Conservation (phyloP, 37 sponge, comb jelly and placozoan genomes). For the Amphimedon queenslandica region DNA sequence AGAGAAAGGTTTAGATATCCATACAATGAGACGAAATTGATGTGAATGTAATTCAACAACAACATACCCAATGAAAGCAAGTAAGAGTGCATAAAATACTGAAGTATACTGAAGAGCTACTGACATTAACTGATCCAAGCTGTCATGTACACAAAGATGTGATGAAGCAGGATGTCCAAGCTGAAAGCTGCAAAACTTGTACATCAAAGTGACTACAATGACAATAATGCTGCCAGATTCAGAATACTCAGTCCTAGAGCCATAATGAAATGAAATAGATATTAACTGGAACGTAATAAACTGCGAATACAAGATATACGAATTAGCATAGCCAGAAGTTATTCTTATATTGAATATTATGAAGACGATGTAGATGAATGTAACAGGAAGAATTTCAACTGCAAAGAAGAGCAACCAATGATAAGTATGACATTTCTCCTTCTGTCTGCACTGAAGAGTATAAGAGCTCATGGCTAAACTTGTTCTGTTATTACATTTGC, state of each 20-base stretch:
- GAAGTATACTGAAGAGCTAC: not conserved
- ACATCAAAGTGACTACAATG: not conserved
- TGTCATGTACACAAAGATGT: not conserved
- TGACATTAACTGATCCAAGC: not conserved
- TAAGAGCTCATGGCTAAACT: not conserved
- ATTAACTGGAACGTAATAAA: not conserved
- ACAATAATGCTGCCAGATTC: not conserved
- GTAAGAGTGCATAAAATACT: not conserved
- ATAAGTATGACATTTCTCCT: not conserved
- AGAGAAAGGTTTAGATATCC: conserved; percentile 1
- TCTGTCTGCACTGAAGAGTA: not conserved
- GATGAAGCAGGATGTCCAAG: not conserved
- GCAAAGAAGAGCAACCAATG: not conserved
- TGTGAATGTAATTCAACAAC: not conserved
- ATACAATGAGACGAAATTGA: conserved; percentile 2
- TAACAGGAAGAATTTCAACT: not conserved
- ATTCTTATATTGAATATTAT: conserved; percentile 1
- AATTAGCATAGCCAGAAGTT: conserved; percentile 2
- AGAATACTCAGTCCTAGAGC: not conserved
- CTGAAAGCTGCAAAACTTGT: not conserved
- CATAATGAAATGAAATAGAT: not conserved
- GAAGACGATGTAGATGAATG: not conserved
- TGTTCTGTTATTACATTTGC: not conserved
- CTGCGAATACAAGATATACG: not conserved
- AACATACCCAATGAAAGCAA: not conserved